Percentiles rank a stretch among this genome's conserved stretches.
These are phyloP conservation scores for Drosophila asahinai DNA, from an alignment of 1,140 invertebrate species.

Conservation along the genomic window DNA sequence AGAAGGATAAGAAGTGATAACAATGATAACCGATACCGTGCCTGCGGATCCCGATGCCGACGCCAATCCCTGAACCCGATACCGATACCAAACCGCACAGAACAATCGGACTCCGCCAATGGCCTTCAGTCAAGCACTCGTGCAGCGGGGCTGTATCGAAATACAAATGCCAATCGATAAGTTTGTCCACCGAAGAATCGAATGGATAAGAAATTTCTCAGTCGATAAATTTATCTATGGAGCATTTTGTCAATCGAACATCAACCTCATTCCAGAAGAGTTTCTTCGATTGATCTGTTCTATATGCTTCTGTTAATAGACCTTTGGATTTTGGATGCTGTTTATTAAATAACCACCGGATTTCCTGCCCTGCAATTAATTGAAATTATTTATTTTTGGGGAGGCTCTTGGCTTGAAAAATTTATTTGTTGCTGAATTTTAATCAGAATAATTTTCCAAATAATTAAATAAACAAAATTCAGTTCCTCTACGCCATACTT, in stretches of 20 bases:
- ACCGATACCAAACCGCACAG: background rate
- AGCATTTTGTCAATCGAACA: constrained; percentile 26
- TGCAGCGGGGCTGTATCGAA: background rate
- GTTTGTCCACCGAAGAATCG: constrained; percentile 10
- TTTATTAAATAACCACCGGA: background rate
- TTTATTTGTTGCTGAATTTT: background rate
- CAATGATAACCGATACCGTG: background rate
- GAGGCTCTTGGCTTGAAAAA: no score
- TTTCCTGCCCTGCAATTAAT: background rate
- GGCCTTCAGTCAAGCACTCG: background rate
- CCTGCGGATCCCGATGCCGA: background rate
- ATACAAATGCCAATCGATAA: constrained; percentile 14
- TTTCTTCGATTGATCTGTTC: constrained; percentile 26
- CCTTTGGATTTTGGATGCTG: background rate
- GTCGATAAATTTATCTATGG: constrained; percentile 31
- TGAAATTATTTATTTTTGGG: background rate
- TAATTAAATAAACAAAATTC: no score
- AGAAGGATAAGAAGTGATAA: constrained; percentile 11
- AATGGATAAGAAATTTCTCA: background rate
- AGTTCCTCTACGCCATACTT: no score
- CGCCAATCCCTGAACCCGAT: background rate
- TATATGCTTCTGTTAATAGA: background rate
- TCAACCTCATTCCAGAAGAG: background rate
- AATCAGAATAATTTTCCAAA: no score
- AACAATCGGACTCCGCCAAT: background rate